Percentiles rank a stretch among this genome's conserved stretches.
phyloP scores from a whole-genome alignment of 1,140 invertebrate genomes.

The Neodiprion pinetum region DNA sequence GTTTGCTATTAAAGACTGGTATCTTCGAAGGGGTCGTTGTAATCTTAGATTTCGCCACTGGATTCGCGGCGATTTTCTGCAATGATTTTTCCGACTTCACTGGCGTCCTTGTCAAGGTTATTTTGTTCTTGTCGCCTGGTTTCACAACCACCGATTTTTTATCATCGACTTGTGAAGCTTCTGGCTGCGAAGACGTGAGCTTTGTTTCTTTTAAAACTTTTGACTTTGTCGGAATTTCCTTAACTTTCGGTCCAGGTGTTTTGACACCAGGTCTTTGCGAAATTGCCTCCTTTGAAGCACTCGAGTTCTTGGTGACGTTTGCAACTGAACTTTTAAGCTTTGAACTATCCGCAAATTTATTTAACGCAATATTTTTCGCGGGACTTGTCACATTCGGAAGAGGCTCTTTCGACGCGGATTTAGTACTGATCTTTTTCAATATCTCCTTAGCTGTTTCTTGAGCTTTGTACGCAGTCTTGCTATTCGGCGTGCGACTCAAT shows the following conservation, averaged over 20 bases:
- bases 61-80: not conserved
- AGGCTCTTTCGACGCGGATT: not conserved
- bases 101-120: too few relatives aligned
- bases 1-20: not conserved
- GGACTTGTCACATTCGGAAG: not conserved
- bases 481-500: slow-evolving; percentile 23
- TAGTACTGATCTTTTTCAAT: slow-evolving; percentile 13
- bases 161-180: too few relatives aligned
- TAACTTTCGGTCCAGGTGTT: not conserved
- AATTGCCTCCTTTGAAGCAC: not conserved
- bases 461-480: slow-evolving; percentile 25
- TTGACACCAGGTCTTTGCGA: not conserved
- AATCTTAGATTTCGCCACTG: not conserved
- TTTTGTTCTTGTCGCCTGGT: too few relatives aligned
- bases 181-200: not conserved
- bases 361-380: not conserved
- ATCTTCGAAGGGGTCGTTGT: not conserved
- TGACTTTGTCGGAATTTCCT: not conserved
- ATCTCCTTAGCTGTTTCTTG: slow-evolving; percentile 27
- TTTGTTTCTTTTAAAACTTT: not conserved
- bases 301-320: not conserved
- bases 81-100: too few relatives aligned
- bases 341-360: not conserved
- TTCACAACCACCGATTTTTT: too few relatives aligned
- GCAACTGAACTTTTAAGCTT: not conserved